phyloP scores from a whole-genome alignment of 2,113 vertebrate species.

The Salvelinus namaycush region DNA sequence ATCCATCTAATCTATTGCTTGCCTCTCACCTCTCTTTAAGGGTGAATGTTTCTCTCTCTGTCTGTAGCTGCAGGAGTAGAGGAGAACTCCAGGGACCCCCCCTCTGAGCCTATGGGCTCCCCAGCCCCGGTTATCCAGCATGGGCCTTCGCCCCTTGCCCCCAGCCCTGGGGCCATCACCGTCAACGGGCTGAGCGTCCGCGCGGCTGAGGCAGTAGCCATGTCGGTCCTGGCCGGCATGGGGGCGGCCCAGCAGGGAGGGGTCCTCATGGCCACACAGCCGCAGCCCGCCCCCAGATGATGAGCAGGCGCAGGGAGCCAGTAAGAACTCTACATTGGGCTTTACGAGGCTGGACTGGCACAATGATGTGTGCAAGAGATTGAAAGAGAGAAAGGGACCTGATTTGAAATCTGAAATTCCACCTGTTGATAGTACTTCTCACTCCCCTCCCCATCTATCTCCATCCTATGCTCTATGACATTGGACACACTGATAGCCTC shows the following conservation, averaged over 20 bases:
- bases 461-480: background rate
- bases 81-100: slow-evolving; percentile 82
- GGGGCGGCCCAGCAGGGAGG: slow-evolving; percentile 86
- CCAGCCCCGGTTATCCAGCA: slow-evolving; percentile 87
- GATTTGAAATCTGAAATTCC: slow-evolving; percentile 2
- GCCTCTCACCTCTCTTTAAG: slow-evolving; percentile 71
- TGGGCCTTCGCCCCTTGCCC: slow-evolving; percentile 67
- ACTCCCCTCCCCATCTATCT: too few relatives aligned
- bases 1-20: slow-evolving; percentile 58
- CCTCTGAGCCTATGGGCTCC: slow-evolving; percentile 80
- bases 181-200: slow-evolving; percentile 86
- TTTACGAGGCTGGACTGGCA: slow-evolving; percentile 48
- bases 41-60: slow-evolving; percentile 72
- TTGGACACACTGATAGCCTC: slow-evolving; percentile 14
- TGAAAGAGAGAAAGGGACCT: slow-evolving; percentile 3
- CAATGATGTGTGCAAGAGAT: slow-evolving; percentile 25
- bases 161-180: slow-evolving; percentile 69
- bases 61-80: slow-evolving; percentile 84
- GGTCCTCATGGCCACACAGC: slow-evolving; percentile 80
- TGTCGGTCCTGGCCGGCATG: slow-evolving; percentile 90
- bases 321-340: slow-evolving; percentile 44
- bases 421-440: slow-evolving; percentile 8
- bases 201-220: slow-evolving; percentile 91
- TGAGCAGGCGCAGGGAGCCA: slow-evolving; percentile 57
- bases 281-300: slow-evolving; percentile 92